A percentile compares a stretch with the other conserved stretches of the same genome.
phyloP scores from a whole-genome alignment of 2,888 invertebrate genomes.

The Chymomyza fuscimana region DNA sequence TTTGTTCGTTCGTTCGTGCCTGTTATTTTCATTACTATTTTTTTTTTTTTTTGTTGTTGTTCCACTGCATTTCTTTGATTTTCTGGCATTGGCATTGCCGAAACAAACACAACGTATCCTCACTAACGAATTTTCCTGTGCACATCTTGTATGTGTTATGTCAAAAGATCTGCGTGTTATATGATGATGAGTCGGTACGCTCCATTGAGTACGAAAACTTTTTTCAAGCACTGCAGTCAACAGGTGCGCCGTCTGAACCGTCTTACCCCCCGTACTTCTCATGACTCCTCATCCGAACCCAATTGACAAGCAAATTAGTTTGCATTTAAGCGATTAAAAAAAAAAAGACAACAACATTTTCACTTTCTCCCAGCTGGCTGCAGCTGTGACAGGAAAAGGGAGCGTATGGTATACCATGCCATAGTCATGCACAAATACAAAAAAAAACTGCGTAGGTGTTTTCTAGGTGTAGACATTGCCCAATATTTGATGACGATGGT shows the following conservation, averaged over 20 bases:
- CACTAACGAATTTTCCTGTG: neutral
- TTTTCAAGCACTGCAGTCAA: slow-evolving; percentile 3
- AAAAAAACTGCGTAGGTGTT: neutral
- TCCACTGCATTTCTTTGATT: slow-evolving; percentile 37
- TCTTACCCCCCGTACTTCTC: neutral
- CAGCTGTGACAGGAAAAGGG: slow-evolving; percentile 7
- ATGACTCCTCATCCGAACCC: neutral
- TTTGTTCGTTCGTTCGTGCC: slow-evolving; percentile 28
- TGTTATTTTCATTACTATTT: slow-evolving; percentile 13
- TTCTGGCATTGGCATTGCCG: slow-evolving; percentile 5
- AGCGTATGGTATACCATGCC: neutral
- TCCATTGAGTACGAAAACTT: slow-evolving; percentile 21
- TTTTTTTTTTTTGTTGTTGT: slow-evolving; percentile 38
- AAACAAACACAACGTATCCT: slow-evolving; percentile 8
- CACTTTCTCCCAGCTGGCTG: neutral
- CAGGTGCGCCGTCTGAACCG: neutral
- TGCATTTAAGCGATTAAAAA: neutral
- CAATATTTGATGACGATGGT: neutral
- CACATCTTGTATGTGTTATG: neutral
- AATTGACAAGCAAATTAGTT: slow-evolving; percentile 6
- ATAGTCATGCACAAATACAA: neutral
- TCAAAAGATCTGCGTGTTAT: neutral
- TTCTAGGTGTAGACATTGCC: neutral
- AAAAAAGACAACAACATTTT: neutral
- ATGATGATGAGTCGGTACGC: slow-evolving; percentile 3